Conservation (phyloP, 2,888 invertebrate genomes). For the Callimorpha dominula region DNA sequence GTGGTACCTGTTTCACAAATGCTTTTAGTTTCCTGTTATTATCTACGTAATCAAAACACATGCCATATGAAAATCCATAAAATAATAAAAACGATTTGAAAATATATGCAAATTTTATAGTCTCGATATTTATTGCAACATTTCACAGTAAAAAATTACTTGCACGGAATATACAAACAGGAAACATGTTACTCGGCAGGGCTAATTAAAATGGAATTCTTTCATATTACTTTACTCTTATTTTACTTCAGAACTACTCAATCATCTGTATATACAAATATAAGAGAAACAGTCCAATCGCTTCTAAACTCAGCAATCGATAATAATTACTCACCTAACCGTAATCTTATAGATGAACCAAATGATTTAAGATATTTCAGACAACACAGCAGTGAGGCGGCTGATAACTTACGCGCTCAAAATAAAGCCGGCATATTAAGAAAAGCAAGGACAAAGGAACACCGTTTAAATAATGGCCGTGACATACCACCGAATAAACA, state of each 20-base stretch:
- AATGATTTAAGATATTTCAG: slow-evolving; percentile 25
- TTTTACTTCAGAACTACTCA: slow-evolving; percentile 29
- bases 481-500: slow-evolving; percentile 19
- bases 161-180: slow-evolving; percentile 7
- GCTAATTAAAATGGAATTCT: slow-evolving; percentile 55
- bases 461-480: slow-evolving; percentile 12
- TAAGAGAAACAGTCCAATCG: slow-evolving; percentile 27
- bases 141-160: slow-evolving; percentile 21
- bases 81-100: slow-evolving; percentile 8
- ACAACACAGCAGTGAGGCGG: slow-evolving; percentile 19
- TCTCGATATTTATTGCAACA: slow-evolving; percentile 32
- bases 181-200: slow-evolving; percentile 44
- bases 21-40: no score
- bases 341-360: neutral
- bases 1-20: no score
- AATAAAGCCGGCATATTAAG: slow-evolving; percentile 10
- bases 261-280: slow-evolving; percentile 45
- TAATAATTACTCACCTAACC: neutral
- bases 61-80: slow-evolving; percentile 14
- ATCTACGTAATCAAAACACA: neutral
- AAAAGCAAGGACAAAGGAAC: slow-evolving; percentile 11
- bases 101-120: slow-evolving; percentile 28
- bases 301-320: neutral
- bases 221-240: slow-evolving; percentile 29
- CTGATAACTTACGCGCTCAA: slow-evolving; percentile 8